These are phyloP conservation scores for Apocheima hispidaria DNA, from an alignment of 2,888 invertebrate genomes.

Conservation along the genomic window DNA sequence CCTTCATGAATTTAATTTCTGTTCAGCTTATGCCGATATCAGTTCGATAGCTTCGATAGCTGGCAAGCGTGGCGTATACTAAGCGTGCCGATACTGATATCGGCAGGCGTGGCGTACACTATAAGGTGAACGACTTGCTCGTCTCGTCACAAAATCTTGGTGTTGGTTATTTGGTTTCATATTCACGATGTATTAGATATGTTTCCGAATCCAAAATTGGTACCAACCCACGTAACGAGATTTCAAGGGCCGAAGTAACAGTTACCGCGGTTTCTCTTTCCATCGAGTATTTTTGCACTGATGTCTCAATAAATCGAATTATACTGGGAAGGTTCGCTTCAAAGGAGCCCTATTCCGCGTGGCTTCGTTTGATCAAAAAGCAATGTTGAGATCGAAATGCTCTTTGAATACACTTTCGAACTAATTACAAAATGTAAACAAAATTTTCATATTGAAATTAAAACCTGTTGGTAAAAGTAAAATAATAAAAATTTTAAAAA, in stretches of 20 bases:
- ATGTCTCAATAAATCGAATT: slow-evolving; percentile 39
- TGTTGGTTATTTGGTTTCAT: slow-evolving; percentile 1
- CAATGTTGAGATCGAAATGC: slow-evolving; percentile 23
- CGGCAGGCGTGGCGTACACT: no score
- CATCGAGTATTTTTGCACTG: slow-evolving; percentile 22
- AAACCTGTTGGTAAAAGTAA: neutral
- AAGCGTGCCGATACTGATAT: no score
- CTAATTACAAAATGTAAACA: slow-evolving; percentile 16
- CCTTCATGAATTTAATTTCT: no score
- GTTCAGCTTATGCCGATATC: no score
- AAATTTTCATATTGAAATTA: neutral
- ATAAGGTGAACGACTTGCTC: neutral
- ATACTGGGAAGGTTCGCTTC: slow-evolving; percentile 35
- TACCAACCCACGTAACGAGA: slow-evolving; percentile 8
- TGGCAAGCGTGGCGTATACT: no score
- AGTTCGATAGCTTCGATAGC: no score
- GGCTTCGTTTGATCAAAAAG: slow-evolving; percentile 30
- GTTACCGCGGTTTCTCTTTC: neutral
- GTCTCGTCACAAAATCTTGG: neutral
- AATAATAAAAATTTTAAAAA: no score
- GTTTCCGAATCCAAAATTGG: slow-evolving; percentile 6
- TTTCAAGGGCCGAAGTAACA: neutral
- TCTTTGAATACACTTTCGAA: slow-evolving; percentile 7
- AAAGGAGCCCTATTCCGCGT: slow-evolving; percentile 38
- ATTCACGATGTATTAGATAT: neutral